phyloP scores from a whole-genome alignment of 1,140 invertebrate genomes.

The Zaprionus taronus region DNA sequence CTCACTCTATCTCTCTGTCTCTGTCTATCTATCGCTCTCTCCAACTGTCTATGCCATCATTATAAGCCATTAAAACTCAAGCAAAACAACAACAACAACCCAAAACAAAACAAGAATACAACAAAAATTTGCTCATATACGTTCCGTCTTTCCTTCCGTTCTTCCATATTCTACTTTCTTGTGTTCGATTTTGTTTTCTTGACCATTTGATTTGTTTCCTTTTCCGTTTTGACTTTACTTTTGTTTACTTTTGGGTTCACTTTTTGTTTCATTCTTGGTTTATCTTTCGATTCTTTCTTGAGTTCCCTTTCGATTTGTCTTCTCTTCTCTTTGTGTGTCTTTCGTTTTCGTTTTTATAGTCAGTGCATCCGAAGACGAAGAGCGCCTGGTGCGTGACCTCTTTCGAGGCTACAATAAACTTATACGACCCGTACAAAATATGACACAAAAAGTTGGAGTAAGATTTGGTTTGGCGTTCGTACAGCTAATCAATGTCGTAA shows the following conservation, averaged over 20 bases:
- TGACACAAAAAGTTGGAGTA: constrained; percentile 98
- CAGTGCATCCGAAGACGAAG: constrained; percentile 93
- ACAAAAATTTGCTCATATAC: constrained; percentile 71
- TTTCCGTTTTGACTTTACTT: constrained; percentile 3
- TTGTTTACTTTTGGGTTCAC: background rate
- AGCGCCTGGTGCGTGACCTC: constrained; percentile 96
- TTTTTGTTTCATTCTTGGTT: background rate
- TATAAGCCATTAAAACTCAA: constrained; percentile 53
- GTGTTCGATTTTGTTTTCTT: constrained; percentile 12
- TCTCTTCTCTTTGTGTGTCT: constrained; percentile 9
- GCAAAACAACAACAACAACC: constrained; percentile 47
- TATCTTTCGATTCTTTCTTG: constrained; percentile 1
- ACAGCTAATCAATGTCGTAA: constrained; percentile 99
- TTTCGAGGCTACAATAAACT: constrained; percentile 99
- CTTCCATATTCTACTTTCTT: constrained; percentile 57
- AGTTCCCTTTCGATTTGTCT: background rate
- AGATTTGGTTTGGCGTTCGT: constrained; percentile 98
- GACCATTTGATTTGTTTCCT: no score
- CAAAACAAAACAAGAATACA: constrained; percentile 54
- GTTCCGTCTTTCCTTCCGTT: constrained; percentile 64
- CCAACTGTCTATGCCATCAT: constrained; percentile 50
- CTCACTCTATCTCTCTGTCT: constrained; percentile 48
- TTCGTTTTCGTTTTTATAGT: constrained; percentile 71
- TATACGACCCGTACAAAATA: constrained; percentile 98
- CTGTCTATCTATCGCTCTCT: constrained; percentile 31